phyloP scores from a whole-genome alignment of 2,888 invertebrate genomes.

The Aspidiotus rigidus region DNA sequence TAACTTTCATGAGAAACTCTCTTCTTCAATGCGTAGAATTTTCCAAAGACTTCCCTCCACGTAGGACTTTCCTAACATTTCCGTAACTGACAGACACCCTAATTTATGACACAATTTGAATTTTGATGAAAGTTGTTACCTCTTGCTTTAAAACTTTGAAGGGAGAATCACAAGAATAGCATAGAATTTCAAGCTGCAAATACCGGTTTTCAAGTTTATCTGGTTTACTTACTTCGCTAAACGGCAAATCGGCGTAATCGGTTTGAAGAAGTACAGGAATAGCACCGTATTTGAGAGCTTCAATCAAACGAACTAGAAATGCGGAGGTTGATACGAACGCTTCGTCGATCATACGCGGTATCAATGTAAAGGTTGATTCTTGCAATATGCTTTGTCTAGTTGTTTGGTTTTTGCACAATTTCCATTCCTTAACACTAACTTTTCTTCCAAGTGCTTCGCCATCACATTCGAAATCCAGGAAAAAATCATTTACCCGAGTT shows the following conservation, averaged over 20 bases:
- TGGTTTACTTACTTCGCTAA: conserved; percentile 66
- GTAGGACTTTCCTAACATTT: too few relatives aligned
- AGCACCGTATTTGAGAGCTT: conserved; percentile 78
- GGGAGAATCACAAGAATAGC: too few relatives aligned
- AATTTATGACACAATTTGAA: too few relatives aligned
- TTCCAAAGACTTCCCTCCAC: too few relatives aligned
- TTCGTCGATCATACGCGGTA: conserved; percentile 66
- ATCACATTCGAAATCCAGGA: conserved; percentile 38
- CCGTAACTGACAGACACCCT: too few relatives aligned
- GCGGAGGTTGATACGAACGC: conserved; percentile 62
- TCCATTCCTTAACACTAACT: conserved; percentile 60
- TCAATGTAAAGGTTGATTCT: conserved; percentile 76
- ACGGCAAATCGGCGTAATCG: conserved; percentile 63
- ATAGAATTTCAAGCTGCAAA: too few relatives aligned
- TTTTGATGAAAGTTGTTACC: too few relatives aligned
- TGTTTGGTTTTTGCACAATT: conserved; percentile 73
- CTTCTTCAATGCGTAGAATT: too few relatives aligned
- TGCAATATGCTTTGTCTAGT: conserved; percentile 60
- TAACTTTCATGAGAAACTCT: too few relatives aligned
- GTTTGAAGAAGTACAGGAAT: conserved; percentile 81
- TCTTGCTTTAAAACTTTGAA: too few relatives aligned
- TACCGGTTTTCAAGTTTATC: not conserved
- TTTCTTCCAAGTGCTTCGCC: conserved; percentile 41
- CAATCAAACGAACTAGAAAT: conserved; percentile 70
- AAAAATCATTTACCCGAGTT: conserved; percentile 38